These are phyloP conservation scores for Toxonevra muliebris DNA, from an alignment of 2,888 invertebrate genomes.

Conservation along the genomic window DNA sequence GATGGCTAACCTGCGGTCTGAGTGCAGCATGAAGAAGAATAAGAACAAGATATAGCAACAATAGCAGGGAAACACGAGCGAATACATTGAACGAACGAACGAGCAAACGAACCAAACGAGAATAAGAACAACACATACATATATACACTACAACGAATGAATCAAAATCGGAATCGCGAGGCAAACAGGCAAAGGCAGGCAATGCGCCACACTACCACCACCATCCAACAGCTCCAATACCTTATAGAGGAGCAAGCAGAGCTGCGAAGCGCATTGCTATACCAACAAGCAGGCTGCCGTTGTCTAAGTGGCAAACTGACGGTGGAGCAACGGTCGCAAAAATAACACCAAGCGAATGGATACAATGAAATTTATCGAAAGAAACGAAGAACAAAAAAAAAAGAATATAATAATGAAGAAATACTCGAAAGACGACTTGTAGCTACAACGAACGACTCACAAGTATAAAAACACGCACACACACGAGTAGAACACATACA, in stretches of 20 bases:
- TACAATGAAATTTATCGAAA: constrained; percentile 31
- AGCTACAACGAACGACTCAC: constrained; percentile 20
- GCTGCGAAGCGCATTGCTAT: not conserved
- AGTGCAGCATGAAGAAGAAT: no score
- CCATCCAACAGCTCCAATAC: not conserved
- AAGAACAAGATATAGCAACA: no score
- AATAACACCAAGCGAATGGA: constrained; percentile 9
- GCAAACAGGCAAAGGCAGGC: not conserved
- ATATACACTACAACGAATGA: no score
- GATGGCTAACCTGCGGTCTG: no score
- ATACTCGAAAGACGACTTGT: constrained; percentile 34
- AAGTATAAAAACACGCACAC: constrained; percentile 15
- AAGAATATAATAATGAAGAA: constrained; percentile 16
- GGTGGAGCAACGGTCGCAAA: constrained; percentile 1
- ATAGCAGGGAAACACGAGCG: no score
- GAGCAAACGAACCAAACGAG: constrained; percentile 2
- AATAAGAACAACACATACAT: no score
- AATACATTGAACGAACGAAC: constrained; percentile 3
- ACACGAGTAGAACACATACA: constrained; percentile 5
- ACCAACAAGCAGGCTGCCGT: not conserved
- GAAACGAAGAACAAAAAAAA: constrained; percentile 19
- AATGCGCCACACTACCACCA: not conserved
- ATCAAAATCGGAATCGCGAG: no score
- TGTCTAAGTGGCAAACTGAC: not conserved
- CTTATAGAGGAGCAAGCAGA: not conserved